phyloP scores from a whole-genome alignment of 2,797 vertebrate genomes.

The Erithacus rubecula region DNA sequence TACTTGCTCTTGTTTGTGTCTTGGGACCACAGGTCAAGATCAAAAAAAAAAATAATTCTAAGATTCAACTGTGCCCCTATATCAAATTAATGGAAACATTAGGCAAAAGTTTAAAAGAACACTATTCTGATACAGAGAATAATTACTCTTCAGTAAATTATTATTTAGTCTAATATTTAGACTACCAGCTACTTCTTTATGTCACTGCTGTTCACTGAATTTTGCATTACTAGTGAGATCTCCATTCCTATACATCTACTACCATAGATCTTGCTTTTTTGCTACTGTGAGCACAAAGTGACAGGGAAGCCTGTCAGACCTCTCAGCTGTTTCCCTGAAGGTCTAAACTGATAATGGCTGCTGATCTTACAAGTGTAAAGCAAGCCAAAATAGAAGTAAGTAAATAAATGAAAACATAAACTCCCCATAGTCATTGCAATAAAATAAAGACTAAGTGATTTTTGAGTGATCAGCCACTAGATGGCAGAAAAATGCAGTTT shows the following conservation, averaged over 20 bases:
- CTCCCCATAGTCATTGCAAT: background rate
- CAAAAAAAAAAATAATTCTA: background rate
- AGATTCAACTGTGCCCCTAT: background rate
- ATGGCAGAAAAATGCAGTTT: constrained; percentile 57
- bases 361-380: background rate
- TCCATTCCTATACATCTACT: background rate
- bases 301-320: background rate
- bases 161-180: background rate
- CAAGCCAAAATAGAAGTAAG: background rate
- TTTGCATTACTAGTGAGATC: background rate
- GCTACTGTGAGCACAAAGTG: background rate
- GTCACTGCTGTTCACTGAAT: background rate
- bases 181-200: background rate
- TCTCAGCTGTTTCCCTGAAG: background rate
- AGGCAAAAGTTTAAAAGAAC: background rate
- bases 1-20: background rate
- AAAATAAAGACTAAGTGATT: background rate
- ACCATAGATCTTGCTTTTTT: background rate
- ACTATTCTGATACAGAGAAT: background rate
- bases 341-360: background rate
- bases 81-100: background rate
- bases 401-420: background rate
- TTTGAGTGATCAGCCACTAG: constrained; percentile 40
- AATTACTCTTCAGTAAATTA: background rate
- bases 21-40: background rate